Evolutionary conservation across 1,140 invertebrate genomes (phyloP), one percentile per base, ranked within the genome.

Genomic region (Aphidius ervi): DNA sequence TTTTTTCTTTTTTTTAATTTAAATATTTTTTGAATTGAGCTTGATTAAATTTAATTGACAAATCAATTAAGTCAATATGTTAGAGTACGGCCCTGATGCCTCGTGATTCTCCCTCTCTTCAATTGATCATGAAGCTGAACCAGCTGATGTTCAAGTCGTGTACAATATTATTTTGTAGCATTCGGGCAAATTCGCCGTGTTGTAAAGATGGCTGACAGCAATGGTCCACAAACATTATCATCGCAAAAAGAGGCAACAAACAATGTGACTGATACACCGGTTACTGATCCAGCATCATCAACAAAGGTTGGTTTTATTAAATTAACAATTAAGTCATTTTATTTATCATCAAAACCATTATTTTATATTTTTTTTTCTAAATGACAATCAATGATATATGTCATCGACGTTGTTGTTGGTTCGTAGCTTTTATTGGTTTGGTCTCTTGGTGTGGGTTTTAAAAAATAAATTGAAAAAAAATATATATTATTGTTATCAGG

Each of bases 121-220:
- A 31, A 3, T 16, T 16, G 16, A 31, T 31, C 23, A 31, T 31
- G 23, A 31, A 31, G 23, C 23, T 31, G 4, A 31, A 31, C 23
- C 23, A 31, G 23, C 23, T 31, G 23, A 31, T 31, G 23, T 31
- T 16, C 23, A 31, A 31, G 23, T 31, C 23, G 23, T 31, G 23
- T 1, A 31, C 23, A 31, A 31, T 4, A 31, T 31, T 31, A 31
- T 31, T 31, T 31, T 31, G 23, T 31, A 31, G 23, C 23, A 31
- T 31, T 31, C 23, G 23, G 23, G 23, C 4, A 31, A 31, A 31
- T 31, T 31, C 23, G 23, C 23, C 2, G 23, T 31, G 23, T 31
- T 31, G 23, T 10, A 63, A 77, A 78, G 72, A 78, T 78, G 76
- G 76, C 76, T 67, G 76, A 78, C 73, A 73, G 66, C 68, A 72